A percentile compares a stretch with the other conserved stretches of the same genome.
Evolutionary conservation across 2,888 invertebrate species (phyloP).

Genomic region (Ernsta delagoae): DNA sequence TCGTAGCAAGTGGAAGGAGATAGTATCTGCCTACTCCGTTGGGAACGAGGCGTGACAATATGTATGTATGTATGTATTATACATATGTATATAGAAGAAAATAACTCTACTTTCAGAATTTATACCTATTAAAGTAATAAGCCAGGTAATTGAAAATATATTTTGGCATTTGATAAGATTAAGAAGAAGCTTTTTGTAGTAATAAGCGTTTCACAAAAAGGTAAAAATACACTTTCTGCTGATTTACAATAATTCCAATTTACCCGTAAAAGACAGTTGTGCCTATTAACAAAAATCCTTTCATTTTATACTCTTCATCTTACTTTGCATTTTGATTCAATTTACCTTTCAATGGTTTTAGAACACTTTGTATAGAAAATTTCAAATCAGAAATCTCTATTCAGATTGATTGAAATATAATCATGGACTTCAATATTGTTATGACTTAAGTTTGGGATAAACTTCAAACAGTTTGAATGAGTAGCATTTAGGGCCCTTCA

Average conservation of each 20-base stretch:
- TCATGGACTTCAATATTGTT: constrained; percentile 16
- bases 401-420: constrained; percentile 24
- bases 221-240: background rate
- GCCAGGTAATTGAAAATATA: too few relatives aligned
- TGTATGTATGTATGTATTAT: too few relatives aligned
- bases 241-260: background rate
- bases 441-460: constrained; percentile 15
- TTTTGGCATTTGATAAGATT: too few relatives aligned
- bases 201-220: background rate
- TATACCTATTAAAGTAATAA: too few relatives aligned
- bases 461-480: constrained; percentile 18
- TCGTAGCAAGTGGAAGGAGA: too few relatives aligned
- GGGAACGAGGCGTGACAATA: too few relatives aligned
- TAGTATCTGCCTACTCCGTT: too few relatives aligned
- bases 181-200: background rate
- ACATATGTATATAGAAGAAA: too few relatives aligned
- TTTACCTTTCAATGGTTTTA: constrained; percentile 6
- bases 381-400: constrained; percentile 2
- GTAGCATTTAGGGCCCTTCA: constrained; percentile 11
- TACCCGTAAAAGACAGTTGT: background rate
- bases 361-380: background rate
- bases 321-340: background rate
- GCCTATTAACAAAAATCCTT: background rate
- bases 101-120: too few relatives aligned
- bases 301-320: background rate